Evolutionary conservation across 2,888 invertebrate species (phyloP).

Genomic region (Andrena dorsata): DNA sequence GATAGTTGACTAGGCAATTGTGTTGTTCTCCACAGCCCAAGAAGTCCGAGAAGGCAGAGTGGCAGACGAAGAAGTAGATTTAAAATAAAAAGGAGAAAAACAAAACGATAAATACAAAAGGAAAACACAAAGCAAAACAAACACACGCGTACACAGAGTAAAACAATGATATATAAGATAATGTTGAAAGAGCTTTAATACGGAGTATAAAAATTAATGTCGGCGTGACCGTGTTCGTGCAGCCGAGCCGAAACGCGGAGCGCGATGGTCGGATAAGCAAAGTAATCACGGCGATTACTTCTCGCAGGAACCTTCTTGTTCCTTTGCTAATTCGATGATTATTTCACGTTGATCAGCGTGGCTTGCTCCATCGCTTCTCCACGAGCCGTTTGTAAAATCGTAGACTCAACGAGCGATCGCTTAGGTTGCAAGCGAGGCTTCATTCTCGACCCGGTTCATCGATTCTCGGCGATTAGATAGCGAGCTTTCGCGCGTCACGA

Average conservation of each 20-base stretch:
- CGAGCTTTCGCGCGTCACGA: background rate
- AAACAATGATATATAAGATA: slow-evolving; percentile 21
- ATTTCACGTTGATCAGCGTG: slow-evolving; percentile 37
- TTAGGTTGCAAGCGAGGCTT: slow-evolving; percentile 36
- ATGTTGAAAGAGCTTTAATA: slow-evolving; percentile 31
- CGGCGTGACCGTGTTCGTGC: background rate
- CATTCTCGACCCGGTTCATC: slow-evolving; percentile 24
- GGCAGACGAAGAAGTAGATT: slow-evolving; percentile 89
- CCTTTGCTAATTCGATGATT: slow-evolving; percentile 10
- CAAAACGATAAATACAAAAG: slow-evolving; percentile 39
- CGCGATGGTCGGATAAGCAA: slow-evolving; percentile 12
- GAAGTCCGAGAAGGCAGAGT: slow-evolving; percentile 91
- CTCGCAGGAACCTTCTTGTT: slow-evolving; percentile 23
- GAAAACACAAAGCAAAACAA: slow-evolving; percentile 46
- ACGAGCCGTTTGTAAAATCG: slow-evolving; percentile 35
- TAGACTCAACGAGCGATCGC: slow-evolving; percentile 32
- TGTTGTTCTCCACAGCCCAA: slow-evolving; percentile 89
- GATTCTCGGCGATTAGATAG: slow-evolving; percentile 2
- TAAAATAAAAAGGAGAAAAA: slow-evolving; percentile 44
- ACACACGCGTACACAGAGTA: slow-evolving; percentile 39
- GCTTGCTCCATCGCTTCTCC: slow-evolving; percentile 28
- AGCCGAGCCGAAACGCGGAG: background rate
- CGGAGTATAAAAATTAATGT: slow-evolving; percentile 4
- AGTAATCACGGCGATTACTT: background rate
- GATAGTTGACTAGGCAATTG: slow-evolving; percentile 81